These are phyloP conservation scores for Stenodema calcarata DNA, from an alignment of 2,888 invertebrate genomes.

Conservation along the genomic window DNA sequence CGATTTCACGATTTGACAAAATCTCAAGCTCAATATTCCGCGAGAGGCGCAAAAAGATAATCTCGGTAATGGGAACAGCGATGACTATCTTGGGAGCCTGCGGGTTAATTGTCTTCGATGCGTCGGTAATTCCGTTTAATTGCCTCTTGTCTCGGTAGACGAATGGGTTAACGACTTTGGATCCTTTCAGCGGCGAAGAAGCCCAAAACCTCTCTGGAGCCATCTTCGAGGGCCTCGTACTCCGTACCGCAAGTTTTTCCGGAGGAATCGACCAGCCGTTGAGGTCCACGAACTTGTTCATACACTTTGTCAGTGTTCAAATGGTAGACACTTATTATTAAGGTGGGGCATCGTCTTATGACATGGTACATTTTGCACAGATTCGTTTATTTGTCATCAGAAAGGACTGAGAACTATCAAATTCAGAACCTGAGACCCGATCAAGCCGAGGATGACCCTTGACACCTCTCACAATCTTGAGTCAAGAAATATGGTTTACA, in stretches of 20 bases:
- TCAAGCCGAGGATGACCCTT: no score
- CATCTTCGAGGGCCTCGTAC: background rate
- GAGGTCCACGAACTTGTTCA: background rate
- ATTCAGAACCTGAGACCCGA: no score
- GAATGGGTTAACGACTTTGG: constrained; percentile 4
- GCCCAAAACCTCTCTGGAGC: background rate
- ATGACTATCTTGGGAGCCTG: background rate
- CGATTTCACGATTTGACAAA: background rate
- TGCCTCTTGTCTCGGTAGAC: constrained; percentile 19
- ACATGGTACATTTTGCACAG: no score
- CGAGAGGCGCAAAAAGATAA: background rate
- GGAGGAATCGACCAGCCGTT: background rate
- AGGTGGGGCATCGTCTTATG: no score
- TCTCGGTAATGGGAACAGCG: background rate
- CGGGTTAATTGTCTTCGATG: constrained; percentile 1
- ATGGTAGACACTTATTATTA: no score
- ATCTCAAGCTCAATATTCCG: background rate
- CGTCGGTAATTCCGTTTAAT: constrained; percentile 19
- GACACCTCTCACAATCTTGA: no score
- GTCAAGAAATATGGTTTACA: no score
- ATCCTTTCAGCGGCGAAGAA: background rate
- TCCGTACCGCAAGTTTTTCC: background rate
- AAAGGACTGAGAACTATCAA: no score
- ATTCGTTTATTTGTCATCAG: no score
- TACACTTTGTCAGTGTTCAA: no score